phyloP scores from a whole-genome alignment of 2,888 invertebrate species.

The Sinhomidia bicolor region DNA sequence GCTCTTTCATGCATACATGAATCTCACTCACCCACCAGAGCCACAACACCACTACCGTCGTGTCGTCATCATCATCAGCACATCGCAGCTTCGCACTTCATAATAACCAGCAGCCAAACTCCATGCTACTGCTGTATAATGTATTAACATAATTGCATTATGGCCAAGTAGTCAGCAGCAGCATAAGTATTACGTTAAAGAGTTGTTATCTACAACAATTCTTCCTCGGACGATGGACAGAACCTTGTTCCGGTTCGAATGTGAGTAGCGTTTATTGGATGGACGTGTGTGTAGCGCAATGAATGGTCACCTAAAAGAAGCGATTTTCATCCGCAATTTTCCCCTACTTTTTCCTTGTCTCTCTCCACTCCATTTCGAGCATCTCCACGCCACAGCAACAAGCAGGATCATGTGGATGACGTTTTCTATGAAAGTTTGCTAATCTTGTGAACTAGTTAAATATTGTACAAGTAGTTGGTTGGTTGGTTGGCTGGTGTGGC shows the following conservation, averaged over 20 bases:
- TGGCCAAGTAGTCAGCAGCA: constrained; percentile 16
- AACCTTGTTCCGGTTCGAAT: constrained; percentile 60
- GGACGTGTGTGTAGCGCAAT: too few relatives aligned
- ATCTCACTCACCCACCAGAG: constrained; percentile 19
- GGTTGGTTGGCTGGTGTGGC: too few relatives aligned
- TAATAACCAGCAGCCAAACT: constrained; percentile 45
- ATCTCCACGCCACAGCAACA: too few relatives aligned
- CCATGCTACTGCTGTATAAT: constrained; percentile 34
- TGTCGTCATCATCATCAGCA: constrained; percentile 20
- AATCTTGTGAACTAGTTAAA: constrained; percentile 12
- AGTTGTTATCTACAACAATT: constrained; percentile 36
- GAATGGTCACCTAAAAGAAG: neutral
- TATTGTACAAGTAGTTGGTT: too few relatives aligned
- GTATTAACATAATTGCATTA: constrained; percentile 63
- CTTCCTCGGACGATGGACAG: neutral
- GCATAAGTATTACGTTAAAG: constrained; percentile 37
- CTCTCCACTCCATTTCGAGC: too few relatives aligned
- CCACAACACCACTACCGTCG: constrained; percentile 6
- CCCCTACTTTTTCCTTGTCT: neutral
- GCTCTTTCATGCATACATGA: constrained; percentile 49
- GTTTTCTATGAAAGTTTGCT: constrained; percentile 8
- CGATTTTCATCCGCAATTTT: constrained; percentile 34
- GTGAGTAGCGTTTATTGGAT: neutral
- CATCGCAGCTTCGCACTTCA: constrained; percentile 62
- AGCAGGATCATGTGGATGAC: constrained; percentile 18